Conservation (phyloP, 2,797 vertebrate genomes). For the Galaxias olidus region DNA sequence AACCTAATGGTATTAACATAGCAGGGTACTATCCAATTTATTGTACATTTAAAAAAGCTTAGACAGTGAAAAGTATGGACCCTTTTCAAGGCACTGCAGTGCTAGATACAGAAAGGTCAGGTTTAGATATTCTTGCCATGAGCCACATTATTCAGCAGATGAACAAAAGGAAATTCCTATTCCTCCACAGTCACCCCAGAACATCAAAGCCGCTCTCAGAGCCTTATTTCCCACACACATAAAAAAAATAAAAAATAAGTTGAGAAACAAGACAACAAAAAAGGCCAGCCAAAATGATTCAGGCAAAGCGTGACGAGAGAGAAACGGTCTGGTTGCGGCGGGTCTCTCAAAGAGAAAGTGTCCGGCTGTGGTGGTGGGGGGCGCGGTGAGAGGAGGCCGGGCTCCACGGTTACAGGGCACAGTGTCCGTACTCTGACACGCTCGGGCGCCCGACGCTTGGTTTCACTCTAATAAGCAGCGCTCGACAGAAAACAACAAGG, state of each 20-base stretch:
- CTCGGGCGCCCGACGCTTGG: conserved; percentile 37
- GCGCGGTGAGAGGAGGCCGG: conserved; percentile 4
- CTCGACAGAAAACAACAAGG: conserved; percentile 28
- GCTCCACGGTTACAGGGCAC: conserved; percentile 23
- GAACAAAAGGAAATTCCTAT: conserved; percentile 2
- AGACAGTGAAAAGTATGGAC: not conserved
- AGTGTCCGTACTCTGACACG: conserved; percentile 35
- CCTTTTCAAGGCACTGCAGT: not conserved
- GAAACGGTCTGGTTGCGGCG: no score
- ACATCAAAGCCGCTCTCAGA: conserved; percentile 6
- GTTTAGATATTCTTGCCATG: conserved; percentile 13
- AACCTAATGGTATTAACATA: no score
- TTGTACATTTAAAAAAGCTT: no score
- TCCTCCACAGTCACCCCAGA: not conserved
- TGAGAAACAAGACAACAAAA: conserved; percentile 19
- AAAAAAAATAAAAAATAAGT: conserved; percentile 6
- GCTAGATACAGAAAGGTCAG: conserved; percentile 22
- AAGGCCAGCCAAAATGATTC: conserved; percentile 7
- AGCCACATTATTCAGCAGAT: conserved; percentile 23
- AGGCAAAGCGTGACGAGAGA: not conserved
- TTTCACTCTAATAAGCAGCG: conserved; percentile 17
- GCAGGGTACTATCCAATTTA: no score
- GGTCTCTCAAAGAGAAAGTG: conserved; percentile 7
- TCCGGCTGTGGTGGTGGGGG: conserved; percentile 3
- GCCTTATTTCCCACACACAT: not conserved